Evolutionary conservation across 2,113 vertebrate species (phyloP), one percentile per base, ranked within the genome.

Genomic region (Phalacrocorax pelagicus): DNA sequence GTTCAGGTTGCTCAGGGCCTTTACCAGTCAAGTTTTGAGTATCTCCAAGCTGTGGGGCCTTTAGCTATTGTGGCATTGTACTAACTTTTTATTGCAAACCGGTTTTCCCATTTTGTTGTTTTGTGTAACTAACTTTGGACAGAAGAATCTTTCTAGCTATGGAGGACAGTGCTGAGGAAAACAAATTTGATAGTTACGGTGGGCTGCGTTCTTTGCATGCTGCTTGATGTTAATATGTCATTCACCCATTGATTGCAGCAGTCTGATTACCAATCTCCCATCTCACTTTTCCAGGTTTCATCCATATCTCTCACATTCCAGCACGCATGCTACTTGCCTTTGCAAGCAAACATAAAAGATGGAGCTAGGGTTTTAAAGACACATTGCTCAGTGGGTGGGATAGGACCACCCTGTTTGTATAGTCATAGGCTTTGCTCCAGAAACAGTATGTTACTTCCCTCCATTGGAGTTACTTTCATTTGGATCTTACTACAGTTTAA

Each of bases 401-500:
- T 88, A 27, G 59, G 95, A 84, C 95, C 96, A 94, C 96, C 92
- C 82, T 95, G 95, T 47, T 88, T 58, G 62, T 88, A 21, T 13
- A 58, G 74, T 89, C 52, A 16, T 11, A 55, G 84, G 24, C 47
- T 78, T 81, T 81, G 42, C 86, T 91, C 65, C 73, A 85, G 84
- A 49, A 87, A 32, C 20, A 63, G 36, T 38, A 7, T 29, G 47
- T 57, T 58, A 15, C 13, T 6, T 92, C 79, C 69, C 44, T 88
- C 34, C 32, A 15, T 1, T 80, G 79, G 62, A 83, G 44, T 42
- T 70, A 26, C 58, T 92, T 30, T 58, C 86, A 0, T 90, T 82
- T 88, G 44, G 46, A 58, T 82, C n/a, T 71, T 80, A 15, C 29
- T 62, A n/a, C 18, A 9, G 9, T 86, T 88, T 92, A 82, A 62